Percentiles rank a stretch among this genome's conserved stretches.
phyloP scores from a whole-genome alignment of 2,113 vertebrate species.

The Seriola aureovittata region DNA sequence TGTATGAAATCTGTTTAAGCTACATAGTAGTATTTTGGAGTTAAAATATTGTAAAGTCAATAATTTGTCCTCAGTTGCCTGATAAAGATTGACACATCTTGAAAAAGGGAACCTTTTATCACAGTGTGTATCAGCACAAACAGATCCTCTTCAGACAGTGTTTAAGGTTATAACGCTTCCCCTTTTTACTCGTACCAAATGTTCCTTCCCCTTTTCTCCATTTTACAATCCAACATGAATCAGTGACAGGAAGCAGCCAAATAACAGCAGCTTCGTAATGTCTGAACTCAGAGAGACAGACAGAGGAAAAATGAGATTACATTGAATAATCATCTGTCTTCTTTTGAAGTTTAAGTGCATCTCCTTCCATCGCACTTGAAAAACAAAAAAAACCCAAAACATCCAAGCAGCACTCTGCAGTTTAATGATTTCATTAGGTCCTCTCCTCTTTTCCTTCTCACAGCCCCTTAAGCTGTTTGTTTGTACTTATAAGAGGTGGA shows the following conservation, averaged over 20 bases:
- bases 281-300: neutral
- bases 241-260: neutral
- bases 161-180: neutral
- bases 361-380: neutral
- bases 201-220: neutral
- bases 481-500: too few species aligned
- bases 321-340: too few species aligned
- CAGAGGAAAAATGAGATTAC: too few species aligned
- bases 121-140: neutral
- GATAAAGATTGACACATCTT: neutral
- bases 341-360: neutral
- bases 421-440: neutral
- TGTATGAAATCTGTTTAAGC: too few species aligned
- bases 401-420: neutral
- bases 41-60: neutral
- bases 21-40: too few species aligned
- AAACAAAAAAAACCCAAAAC: neutral
- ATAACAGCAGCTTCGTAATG: neutral
- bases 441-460: too few species aligned
- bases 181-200: neutral
- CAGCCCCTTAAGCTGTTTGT: too few species aligned
- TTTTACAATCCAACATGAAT: neutral
- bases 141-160: neutral
- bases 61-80: too few species aligned
- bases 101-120: neutral